Evolutionary conservation across 92 coral and sea anemone species (phyloP).

Genomic region (Zoanthus sansibaricus): DNA sequence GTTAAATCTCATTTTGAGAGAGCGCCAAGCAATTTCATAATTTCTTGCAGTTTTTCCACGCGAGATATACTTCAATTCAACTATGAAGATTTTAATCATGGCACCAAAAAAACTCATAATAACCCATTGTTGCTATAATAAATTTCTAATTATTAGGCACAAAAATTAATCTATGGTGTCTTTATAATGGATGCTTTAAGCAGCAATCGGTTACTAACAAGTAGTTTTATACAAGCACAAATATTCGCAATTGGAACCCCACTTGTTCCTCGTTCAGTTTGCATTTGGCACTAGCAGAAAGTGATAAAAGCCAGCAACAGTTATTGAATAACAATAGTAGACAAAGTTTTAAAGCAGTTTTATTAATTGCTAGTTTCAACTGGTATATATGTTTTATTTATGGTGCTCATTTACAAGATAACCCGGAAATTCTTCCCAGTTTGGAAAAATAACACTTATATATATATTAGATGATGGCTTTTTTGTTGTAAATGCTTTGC

Average conservation of each 20-base stretch:
- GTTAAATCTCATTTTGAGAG: not conserved
- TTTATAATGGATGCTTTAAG: conserved; percentile 36
- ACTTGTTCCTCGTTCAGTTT: not conserved
- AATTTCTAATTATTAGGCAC: conserved; percentile 29
- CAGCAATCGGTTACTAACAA: conserved; percentile 16
- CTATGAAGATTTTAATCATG: not conserved
- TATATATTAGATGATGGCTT: not conserved
- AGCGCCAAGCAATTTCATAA: not conserved
- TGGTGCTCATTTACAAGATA: not conserved
- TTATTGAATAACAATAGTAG: not conserved
- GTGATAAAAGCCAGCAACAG: conserved; percentile 12
- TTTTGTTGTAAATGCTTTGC: not conserved
- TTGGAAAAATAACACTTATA: not conserved
- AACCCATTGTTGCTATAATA: conserved; percentile 42
- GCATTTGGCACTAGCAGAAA: not conserved
- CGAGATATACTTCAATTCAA: not conserved
- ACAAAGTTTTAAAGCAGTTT: conserved; percentile 6
- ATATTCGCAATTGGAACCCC: not conserved
- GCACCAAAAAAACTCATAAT: conserved; percentile 10
- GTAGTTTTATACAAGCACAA: not conserved
- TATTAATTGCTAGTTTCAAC: conserved; percentile 20
- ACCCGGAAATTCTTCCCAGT: not conserved
- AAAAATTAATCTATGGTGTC: conserved; percentile 16
- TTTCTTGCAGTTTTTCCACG: not conserved
- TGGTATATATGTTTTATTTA: conserved; percentile 7